Conservation (phyloP, 2,113 vertebrate species). For the Myotis yumanensis region DNA sequence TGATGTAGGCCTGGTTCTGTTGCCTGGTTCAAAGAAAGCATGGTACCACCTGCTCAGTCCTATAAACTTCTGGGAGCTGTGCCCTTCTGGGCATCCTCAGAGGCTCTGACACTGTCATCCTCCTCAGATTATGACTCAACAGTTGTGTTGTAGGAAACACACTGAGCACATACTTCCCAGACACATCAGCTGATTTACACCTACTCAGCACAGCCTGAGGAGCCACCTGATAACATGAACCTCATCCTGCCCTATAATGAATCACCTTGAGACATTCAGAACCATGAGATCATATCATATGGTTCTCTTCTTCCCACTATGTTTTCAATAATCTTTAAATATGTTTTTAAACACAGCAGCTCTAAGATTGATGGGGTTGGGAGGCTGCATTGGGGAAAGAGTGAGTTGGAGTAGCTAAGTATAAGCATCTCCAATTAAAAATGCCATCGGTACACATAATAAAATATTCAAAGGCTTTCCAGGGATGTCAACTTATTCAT, state of each 20-base stretch:
- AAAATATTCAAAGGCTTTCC: constrained; percentile 81
- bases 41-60: neutral
- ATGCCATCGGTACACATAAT: constrained; percentile 71
- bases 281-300: neutral
- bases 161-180: neutral
- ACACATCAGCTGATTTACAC: neutral
- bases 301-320: neutral
- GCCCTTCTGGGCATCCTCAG: neutral
- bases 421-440: constrained; percentile 75
- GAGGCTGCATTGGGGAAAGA: constrained; percentile 42
- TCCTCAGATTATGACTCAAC: neutral
- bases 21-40: neutral
- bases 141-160: neutral
- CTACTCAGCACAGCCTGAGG: neutral
- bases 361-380: constrained; percentile 3
- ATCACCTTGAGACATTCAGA: neutral
- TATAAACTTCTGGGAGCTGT: neutral
- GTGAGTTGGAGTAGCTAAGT: constrained; percentile 62
- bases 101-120: neutral
- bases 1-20: neutral
- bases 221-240: too few species aligned
- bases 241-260: neutral
- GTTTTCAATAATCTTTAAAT: neutral
- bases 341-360: neutral
- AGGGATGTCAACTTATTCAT: constrained; percentile 74